A percentile compares a stretch with the other conserved stretches of the same genome.
These are phyloP conservation scores for Anas georgica DNA, from an alignment of 2,797 vertebrate genomes.

Conservation along the genomic window DNA sequence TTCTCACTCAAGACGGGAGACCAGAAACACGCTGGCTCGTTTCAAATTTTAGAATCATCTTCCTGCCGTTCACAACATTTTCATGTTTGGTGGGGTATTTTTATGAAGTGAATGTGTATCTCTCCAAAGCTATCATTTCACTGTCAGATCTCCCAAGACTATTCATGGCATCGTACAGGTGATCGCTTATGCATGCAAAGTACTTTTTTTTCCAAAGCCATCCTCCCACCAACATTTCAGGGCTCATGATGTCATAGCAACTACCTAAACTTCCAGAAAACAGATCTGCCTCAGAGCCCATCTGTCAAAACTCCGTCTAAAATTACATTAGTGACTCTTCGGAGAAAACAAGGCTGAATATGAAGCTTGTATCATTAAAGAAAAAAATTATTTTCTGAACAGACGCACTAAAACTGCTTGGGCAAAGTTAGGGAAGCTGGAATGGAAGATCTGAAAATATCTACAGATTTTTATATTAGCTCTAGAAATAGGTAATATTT, in stretches of 20 bases:
- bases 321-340: background rate
- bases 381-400: background rate
- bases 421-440: background rate
- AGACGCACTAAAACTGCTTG: background rate
- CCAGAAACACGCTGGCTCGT: background rate
- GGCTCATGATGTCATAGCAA: constrained; percentile 44
- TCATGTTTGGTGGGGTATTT: background rate
- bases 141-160: constrained; percentile 33
- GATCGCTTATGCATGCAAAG: constrained; percentile 11
- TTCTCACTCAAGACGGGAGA: background rate
- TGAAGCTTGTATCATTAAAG: background rate
- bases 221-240: constrained; percentile 26
- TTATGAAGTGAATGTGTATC: background rate
- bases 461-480: background rate
- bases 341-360: background rate
- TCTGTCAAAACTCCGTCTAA: constrained; percentile 23
- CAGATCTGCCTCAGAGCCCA: constrained; percentile 39
- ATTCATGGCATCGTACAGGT: constrained; percentile 36
- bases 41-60: background rate
- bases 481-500: background rate
- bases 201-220: constrained; percentile 1
- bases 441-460: background rate
- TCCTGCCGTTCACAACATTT: background rate
- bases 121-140: background rate
- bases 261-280: constrained; percentile 12